These are phyloP conservation scores for Drosophila elegans DNA, from an alignment of 1,140 invertebrate genomes.

Conservation along the genomic window DNA sequence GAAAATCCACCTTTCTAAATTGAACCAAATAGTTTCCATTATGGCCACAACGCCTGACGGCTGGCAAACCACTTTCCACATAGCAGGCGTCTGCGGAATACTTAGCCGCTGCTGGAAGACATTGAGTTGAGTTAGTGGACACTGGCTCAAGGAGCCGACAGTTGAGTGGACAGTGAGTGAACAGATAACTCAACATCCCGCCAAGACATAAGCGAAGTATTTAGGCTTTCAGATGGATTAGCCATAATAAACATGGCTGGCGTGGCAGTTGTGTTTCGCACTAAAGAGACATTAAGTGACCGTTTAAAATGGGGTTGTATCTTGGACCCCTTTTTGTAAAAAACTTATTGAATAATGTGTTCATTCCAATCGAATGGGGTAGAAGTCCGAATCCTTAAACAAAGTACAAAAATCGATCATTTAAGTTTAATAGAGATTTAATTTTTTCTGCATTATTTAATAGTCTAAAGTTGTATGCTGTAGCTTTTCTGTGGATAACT, in stretches of 20 bases:
- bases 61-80: constrained; percentile 64
- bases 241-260: background rate
- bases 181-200: constrained; percentile 13
- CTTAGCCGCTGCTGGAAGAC: constrained; percentile 8
- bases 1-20: constrained; percentile 82
- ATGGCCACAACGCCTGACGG: constrained; percentile 23
- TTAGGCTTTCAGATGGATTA: constrained; percentile 13
- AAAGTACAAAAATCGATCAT: too few species aligned
- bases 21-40: constrained; percentile 80
- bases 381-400: too few species aligned
- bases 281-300: constrained; percentile 8
- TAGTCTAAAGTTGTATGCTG: too few species aligned
- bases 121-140: constrained; percentile 5
- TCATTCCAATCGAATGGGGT: too few species aligned
- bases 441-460: too few species aligned
- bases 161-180: constrained; percentile 8
- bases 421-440: background rate
- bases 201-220: background rate
- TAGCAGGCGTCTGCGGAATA: constrained; percentile 6
- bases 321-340: background rate
- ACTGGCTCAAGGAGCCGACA: background rate
- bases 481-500: too few species aligned
- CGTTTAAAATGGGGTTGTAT: background rate
- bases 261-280: background rate
- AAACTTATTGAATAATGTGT: too few species aligned